Evolutionary conservation across 2,797 vertebrate species (phyloP), one percentile per base, ranked within the genome.

Genomic region (Chelonia mydas): DNA sequence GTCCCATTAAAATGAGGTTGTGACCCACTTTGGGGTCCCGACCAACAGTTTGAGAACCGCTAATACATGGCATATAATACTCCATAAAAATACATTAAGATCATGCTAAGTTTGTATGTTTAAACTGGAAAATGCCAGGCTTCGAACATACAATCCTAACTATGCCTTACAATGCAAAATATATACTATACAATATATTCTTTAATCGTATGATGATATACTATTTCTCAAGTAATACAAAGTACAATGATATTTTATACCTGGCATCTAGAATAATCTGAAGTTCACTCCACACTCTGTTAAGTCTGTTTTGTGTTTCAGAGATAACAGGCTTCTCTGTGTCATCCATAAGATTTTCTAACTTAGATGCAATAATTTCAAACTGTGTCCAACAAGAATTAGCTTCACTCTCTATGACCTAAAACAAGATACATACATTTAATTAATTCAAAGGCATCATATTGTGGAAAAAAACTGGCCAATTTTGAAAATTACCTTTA

Each of bases 361-460:
- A 94, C 68, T 97, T 84, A 92, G 97, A 92, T 81, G 97, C 98
- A 79, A 98, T 97, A 49, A 95, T 96, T 92, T 98, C 97, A 96
- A 98, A 97, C 11, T 99, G 98, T 11, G 97, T 97, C 99, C 99
- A 99, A 92, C 96, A 96, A 76, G 97, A 97, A 88, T 97, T 98
- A 0, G 97, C 98, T 97, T 99, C 99, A 51, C 94, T 98, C 93
- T 98, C 98, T 97, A 99, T 89, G 79, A 87, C 98, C 99, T 99
- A 95, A 16, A 92, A 94, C 59, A 33, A 88, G 76, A 97, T 0
- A 87, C 0, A 47, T 31, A 89, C 31, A 4, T 16, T 82, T 78
- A 92, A 90, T n/a, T 78, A 68, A 77, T 74, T 94, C 79, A 87
- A 53, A 79, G 13, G 82, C 55, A 49, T 1, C 15, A 16, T 74